phyloP scores from a whole-genome alignment of 2,113 vertebrate genomes.

The Osmerus eperlanus region DNA sequence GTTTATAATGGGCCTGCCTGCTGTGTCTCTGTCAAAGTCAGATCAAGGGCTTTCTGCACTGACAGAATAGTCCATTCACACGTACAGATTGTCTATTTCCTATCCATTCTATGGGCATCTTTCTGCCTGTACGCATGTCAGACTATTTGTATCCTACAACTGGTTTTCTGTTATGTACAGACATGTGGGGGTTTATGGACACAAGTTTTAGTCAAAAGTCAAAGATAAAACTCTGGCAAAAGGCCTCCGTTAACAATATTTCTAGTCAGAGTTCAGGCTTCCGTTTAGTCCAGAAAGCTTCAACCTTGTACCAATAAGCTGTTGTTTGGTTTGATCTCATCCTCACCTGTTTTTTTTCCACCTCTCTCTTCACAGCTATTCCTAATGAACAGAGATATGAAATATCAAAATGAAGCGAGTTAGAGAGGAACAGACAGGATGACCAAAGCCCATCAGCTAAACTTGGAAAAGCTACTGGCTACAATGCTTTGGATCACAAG shows the following conservation, averaged over 20 bases:
- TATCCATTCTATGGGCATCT: slow-evolving; percentile 13
- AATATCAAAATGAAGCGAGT: background rate
- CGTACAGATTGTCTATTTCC: slow-evolving; percentile 52
- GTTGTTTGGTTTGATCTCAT: slow-evolving; percentile 1
- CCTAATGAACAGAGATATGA: background rate
- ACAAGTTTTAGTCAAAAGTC: too few species aligned
- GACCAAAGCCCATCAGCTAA: slow-evolving; percentile 40
- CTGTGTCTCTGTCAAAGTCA: background rate
- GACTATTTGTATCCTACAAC: slow-evolving; percentile 17
- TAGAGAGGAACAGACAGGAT: slow-evolving; percentile 25
- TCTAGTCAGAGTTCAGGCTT: too few species aligned
- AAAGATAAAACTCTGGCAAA: too few species aligned
- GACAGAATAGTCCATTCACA: slow-evolving; percentile 10
- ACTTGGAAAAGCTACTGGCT: slow-evolving; percentile 43
- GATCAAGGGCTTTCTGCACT: background rate
- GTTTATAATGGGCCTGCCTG: too few species aligned
- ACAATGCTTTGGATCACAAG: slow-evolving; percentile 53
- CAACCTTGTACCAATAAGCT: too few species aligned
- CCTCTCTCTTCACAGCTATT: background rate
- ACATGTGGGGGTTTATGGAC: too few species aligned
- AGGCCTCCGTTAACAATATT: too few species aligned
- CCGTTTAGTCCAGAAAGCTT: too few species aligned
- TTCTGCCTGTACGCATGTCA: slow-evolving; percentile 1
- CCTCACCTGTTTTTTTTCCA: background rate
- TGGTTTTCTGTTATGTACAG: too few species aligned